Evolutionary conservation across 1,140 invertebrate species (phyloP).

Genomic region (Drosophila setifemur): DNA sequence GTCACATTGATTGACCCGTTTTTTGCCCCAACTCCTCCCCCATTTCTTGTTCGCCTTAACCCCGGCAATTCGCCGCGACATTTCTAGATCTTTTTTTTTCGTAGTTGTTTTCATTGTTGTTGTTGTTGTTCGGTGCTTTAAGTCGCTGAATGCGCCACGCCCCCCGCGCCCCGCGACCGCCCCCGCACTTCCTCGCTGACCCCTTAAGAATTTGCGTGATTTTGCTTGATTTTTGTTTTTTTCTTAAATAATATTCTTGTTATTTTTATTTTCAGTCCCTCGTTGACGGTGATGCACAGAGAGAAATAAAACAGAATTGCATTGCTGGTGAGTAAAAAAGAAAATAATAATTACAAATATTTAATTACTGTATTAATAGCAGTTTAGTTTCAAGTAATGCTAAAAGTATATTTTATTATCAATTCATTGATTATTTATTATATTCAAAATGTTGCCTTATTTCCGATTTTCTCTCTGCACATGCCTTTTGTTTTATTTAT

Average conservation of each 20-base stretch:
- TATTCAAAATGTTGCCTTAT: not conserved
- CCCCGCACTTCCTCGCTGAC: not conserved
- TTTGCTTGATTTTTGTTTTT: conserved; percentile 64
- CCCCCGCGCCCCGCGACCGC: not conserved
- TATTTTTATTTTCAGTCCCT: conserved; percentile 61
- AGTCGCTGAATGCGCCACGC: conserved; percentile 23
- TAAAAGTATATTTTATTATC: conserved; percentile 20
- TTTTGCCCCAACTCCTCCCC: conserved; percentile 5
- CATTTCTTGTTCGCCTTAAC: not conserved
- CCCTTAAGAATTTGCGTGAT: conserved; percentile 51
- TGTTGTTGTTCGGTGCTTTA: not conserved
- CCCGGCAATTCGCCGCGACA: conserved; percentile 1
- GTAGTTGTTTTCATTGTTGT: not conserved
- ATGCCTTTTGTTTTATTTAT: conserved; percentile 64
- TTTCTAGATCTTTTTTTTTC: not conserved
- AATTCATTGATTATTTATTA: not conserved
- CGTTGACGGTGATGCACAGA: not conserved
- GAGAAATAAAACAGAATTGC: no score
- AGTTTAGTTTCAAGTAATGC: no score
- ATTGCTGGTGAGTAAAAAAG: no score
- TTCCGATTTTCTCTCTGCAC: conserved; percentile 16
- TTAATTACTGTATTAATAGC: not conserved
- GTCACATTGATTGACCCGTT: conserved; percentile 38
- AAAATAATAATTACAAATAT: not conserved
- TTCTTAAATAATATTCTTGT: conserved; percentile 46